Conservation (phyloP, 2,888 invertebrate genomes). For the Chymomyza amoena region DNA sequence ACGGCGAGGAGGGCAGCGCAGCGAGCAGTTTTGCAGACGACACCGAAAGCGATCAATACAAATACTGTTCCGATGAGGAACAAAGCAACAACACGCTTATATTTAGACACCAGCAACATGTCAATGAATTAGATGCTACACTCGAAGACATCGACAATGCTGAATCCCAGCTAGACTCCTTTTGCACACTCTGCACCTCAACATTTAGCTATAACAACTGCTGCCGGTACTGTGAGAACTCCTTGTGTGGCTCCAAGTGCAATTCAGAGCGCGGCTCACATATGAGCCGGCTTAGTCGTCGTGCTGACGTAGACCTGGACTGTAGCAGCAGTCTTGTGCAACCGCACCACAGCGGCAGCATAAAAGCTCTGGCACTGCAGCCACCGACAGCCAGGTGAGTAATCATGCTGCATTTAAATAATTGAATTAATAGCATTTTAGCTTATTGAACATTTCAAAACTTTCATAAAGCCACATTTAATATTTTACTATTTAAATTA, state of each 20-base stretch:
- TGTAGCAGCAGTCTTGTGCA: conserved; percentile 12
- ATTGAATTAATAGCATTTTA: neutral
- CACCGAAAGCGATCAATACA: conserved; percentile 71
- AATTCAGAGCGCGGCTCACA: conserved; percentile 69
- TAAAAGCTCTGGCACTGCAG: conserved; percentile 29
- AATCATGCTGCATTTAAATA: neutral
- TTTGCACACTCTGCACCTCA: conserved; percentile 78
- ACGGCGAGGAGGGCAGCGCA: conserved; percentile 34
- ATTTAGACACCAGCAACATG: conserved; percentile 39
- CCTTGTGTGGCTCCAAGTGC: conserved; percentile 77
- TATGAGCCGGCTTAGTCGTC: conserved; percentile 53
- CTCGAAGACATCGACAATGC: conserved; percentile 35
- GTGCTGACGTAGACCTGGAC: conserved; percentile 29
- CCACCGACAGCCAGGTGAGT: conserved; percentile 46
- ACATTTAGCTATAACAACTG: conserved; percentile 78
- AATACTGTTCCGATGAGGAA: conserved; percentile 76
- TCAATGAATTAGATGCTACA: conserved; percentile 14
- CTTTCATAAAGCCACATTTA: neutral
- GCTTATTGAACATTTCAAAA: neutral
- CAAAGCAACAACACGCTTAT: conserved; percentile 56
- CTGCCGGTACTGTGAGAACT: conserved; percentile 76
- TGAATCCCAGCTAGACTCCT: conserved; percentile 74
- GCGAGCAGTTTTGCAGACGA: conserved; percentile 60
- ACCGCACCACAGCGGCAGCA: conserved; percentile 41
- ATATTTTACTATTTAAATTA: no score